These are phyloP conservation scores for Cygnus atratus DNA, from an alignment of 2,113 vertebrate species.

Conservation along the genomic window DNA sequence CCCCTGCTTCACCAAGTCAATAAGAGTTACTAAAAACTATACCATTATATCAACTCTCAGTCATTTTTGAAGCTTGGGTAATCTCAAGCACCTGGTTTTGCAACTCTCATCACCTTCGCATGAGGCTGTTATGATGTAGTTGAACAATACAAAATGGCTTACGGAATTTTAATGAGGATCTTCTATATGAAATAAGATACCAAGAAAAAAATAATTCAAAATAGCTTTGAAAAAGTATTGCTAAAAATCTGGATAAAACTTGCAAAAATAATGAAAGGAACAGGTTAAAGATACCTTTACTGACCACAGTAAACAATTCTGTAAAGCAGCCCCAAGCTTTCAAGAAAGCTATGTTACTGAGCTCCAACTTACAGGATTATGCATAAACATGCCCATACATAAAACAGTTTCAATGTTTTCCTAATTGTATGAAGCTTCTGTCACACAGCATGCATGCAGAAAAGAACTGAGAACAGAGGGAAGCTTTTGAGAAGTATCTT, in stretches of 20 bases:
- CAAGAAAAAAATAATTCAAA: neutral
- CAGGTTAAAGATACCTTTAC: accelerated
- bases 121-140: neutral
- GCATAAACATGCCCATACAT: accelerated
- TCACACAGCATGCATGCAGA: neutral
- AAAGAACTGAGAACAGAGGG: neutral
- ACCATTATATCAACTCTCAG: neutral
- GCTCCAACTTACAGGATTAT: neutral
- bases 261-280: neutral
- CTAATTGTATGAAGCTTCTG: neutral
- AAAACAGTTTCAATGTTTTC: neutral
- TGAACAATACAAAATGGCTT: neutral
- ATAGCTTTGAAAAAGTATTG: neutral
- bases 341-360: neutral
- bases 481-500: neutral
- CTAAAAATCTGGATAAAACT: neutral
- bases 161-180: neutral
- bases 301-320: neutral
- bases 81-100: neutral
- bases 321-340: neutral
- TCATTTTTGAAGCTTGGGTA: neutral
- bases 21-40: neutral
- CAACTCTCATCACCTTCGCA: neutral
- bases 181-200: neutral
- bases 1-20: neutral